These are phyloP conservation scores for Eupristina koningsbergeri DNA, from an alignment of 1,140 invertebrate genomes.

Conservation along the genomic window DNA sequence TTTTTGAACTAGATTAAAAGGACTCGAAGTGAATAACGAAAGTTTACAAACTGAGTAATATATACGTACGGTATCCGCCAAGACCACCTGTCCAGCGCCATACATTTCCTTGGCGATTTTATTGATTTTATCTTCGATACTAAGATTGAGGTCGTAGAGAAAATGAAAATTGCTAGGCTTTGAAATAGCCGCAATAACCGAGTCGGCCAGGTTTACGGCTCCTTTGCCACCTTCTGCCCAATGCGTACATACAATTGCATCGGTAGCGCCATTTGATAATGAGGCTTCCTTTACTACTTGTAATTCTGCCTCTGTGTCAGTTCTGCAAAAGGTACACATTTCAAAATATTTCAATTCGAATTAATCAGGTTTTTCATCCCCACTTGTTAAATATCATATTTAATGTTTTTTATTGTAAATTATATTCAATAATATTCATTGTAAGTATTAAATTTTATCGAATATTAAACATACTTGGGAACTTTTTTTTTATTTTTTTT, in stretches of 20 bases:
- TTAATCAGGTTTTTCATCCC: too few relatives aligned
- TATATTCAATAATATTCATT: too few relatives aligned
- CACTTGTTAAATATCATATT: too few relatives aligned
- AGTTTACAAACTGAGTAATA: too few relatives aligned
- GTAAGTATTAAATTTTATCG: too few relatives aligned
- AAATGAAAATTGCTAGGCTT: constrained; percentile 79
- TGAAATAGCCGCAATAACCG: constrained; percentile 86
- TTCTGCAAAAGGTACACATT: constrained; percentile 71
- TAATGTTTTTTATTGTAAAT: too few relatives aligned
- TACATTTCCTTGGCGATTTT: constrained; percentile 96
- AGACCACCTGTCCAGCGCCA: constrained; percentile 90
- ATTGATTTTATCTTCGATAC: constrained; percentile 91
- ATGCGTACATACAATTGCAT: constrained; percentile 90
- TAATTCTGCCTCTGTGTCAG: constrained; percentile 90
- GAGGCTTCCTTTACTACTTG: constrained; percentile 84
- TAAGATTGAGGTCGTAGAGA: constrained; percentile 86
- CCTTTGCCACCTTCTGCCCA: constrained; percentile 94
- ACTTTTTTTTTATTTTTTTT: too few relatives aligned
- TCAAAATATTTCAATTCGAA: too few relatives aligned
- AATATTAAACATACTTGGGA: too few relatives aligned
- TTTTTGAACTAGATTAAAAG: too few relatives aligned
- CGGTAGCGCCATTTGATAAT: constrained; percentile 84
- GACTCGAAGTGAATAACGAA: too few relatives aligned
- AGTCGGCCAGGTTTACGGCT: constrained; percentile 87
- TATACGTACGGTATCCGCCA: constrained; percentile 77